phyloP scores from a whole-genome alignment of 2,113 vertebrate genomes.

The Elaphurus davidianus region DNA sequence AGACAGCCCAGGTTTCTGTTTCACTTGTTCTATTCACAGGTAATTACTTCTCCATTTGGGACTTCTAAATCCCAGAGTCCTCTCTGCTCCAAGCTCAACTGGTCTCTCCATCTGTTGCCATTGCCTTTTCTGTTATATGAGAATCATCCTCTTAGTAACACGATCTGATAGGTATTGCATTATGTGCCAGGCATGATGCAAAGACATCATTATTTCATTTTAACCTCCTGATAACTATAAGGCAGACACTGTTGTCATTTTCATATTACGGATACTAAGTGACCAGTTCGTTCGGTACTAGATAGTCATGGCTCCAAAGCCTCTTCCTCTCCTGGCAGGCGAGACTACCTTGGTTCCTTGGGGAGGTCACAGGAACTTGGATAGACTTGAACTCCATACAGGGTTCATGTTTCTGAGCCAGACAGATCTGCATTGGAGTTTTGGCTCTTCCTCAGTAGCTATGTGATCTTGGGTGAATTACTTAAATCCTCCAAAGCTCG shows the following conservation, averaged over 20 bases:
- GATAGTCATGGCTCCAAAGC: neutral
- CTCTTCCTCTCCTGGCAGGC: neutral
- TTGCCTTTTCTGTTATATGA: slow-evolving; percentile 14
- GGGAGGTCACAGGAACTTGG: neutral
- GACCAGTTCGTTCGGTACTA: neutral
- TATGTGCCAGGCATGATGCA: neutral
- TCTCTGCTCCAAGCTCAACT: neutral
- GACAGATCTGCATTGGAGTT: neutral
- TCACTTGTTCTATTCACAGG: neutral
- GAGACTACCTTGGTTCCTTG: neutral
- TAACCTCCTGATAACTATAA: neutral
- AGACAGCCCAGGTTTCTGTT: neutral
- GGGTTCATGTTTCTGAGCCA: neutral
- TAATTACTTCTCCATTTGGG: neutral
- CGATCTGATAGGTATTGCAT: neutral
- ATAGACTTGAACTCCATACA: neutral
- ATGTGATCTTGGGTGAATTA: neutral
- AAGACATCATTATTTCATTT: neutral
- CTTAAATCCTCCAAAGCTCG: neutral
- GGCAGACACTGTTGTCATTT: neutral
- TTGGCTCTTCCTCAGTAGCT: neutral
- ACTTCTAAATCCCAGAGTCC: neutral
- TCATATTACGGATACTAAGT: neutral
- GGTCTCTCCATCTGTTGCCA: slow-evolving; percentile 8
- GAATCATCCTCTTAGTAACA: slow-evolving; percentile 1